Evolutionary conservation across 2,888 invertebrate genomes (phyloP).

Genomic region (Desoria tigrina): DNA sequence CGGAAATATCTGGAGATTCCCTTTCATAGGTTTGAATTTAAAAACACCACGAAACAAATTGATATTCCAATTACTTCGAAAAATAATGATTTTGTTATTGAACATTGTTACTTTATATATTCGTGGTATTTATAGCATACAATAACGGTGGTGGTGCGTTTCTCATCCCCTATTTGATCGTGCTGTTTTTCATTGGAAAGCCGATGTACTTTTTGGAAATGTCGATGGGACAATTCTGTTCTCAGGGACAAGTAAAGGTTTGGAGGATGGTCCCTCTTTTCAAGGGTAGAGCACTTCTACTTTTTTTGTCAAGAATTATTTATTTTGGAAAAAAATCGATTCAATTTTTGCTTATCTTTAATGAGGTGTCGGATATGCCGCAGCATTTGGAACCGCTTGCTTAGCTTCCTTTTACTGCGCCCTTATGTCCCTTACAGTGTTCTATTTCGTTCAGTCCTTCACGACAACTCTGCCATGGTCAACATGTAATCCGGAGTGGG

Average conservation of each 20-base stretch:
- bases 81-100: too few relatives aligned
- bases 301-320: neutral
- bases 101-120: too few relatives aligned
- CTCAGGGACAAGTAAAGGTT: constrained; percentile 74
- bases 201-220: constrained; percentile 84
- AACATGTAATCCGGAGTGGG: constrained; percentile 65
- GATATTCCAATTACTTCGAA: too few relatives aligned
- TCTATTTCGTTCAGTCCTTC: constrained; percentile 72
- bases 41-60: too few relatives aligned
- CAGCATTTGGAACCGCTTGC: constrained; percentile 59
- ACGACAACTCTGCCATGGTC: constrained; percentile 72
- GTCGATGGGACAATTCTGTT: constrained; percentile 78
- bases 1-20: constrained; percentile 35
- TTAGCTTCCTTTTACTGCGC: constrained; percentile 70
- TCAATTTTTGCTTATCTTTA: constrained; percentile 16
- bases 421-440: constrained; percentile 54
- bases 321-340: neutral
- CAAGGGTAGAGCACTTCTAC: constrained; percentile 64
- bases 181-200: constrained; percentile 66
- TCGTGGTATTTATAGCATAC: constrained; percentile 33
- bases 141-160: constrained; percentile 62
- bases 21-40: too few relatives aligned
- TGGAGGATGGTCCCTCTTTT: constrained; percentile 71
- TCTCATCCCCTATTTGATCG: constrained; percentile 67
- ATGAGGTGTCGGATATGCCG: constrained; percentile 59